Conservation (phyloP, 2,113 vertebrate genomes). For the Onychostruthus taczanowskii region DNA sequence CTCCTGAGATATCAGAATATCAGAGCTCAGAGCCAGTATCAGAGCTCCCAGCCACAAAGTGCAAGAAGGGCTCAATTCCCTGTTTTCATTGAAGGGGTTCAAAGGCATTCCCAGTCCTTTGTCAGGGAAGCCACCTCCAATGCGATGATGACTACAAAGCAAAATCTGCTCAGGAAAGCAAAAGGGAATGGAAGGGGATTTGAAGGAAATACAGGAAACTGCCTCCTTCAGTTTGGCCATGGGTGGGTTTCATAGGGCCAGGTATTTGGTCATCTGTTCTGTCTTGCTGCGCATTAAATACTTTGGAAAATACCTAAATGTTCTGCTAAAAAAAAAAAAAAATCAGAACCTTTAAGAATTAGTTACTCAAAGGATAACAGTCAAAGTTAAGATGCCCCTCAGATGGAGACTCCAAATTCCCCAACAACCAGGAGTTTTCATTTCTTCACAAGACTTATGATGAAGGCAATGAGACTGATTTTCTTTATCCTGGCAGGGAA, state of each 20-base stretch:
- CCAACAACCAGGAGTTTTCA: not conserved
- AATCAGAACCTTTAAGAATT: not conserved
- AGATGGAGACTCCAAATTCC: not conserved
- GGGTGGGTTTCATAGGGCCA: not conserved
- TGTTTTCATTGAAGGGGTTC: not conserved
- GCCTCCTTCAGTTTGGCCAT: not conserved
- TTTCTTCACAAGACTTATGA: not conserved
- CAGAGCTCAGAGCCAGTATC: not conserved
- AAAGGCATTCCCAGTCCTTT: not conserved
- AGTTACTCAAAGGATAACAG: not conserved
- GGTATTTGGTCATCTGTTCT: not conserved
- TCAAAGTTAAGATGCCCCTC: not conserved
- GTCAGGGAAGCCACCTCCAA: not conserved
- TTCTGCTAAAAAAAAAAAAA: not conserved
- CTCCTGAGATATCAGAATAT: not conserved
- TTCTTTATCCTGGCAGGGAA: not conserved
- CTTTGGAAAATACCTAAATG: not conserved
- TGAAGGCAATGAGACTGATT: not conserved
- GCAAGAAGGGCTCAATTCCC: not conserved
- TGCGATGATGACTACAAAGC: fast-evolving
- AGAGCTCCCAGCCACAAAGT: not conserved
- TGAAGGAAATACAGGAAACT: not conserved
- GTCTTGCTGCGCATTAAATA: not conserved
- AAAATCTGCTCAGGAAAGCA: not conserved
- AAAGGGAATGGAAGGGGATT: not conserved